These are phyloP conservation scores for Orchestes rusci DNA, from an alignment of 2,888 invertebrate species.

Conservation along the genomic window DNA sequence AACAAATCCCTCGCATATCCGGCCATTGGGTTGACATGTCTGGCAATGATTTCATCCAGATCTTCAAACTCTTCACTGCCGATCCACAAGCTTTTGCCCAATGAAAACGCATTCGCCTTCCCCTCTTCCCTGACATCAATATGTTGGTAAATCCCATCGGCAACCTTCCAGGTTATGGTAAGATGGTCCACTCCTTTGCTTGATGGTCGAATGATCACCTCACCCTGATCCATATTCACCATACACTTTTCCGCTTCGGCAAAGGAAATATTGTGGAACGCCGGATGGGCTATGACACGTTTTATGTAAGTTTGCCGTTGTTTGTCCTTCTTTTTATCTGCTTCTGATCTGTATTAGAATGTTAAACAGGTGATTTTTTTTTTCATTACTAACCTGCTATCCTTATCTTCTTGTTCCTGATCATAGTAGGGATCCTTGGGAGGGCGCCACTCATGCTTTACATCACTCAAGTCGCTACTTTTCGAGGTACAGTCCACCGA, in stretches of 20 bases:
- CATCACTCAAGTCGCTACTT: slow-evolving; percentile 85
- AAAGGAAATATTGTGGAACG: slow-evolving; percentile 94
- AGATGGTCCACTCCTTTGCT: slow-evolving; percentile 91
- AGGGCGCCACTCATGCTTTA: slow-evolving; percentile 86
- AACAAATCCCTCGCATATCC: slow-evolving; percentile 84
- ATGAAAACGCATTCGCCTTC: slow-evolving; percentile 92
- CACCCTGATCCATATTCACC: slow-evolving; percentile 91
- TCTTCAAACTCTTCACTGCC: slow-evolving; percentile 94
- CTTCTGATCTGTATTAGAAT: slow-evolving; percentile 54
- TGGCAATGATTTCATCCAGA: slow-evolving; percentile 96
- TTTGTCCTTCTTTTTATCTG: slow-evolving; percentile 75
- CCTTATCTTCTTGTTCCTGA: slow-evolving; percentile 72
- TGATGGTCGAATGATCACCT: slow-evolving; percentile 92
- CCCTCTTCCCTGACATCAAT: slow-evolving; percentile 94
- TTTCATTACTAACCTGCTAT: slow-evolving; percentile 40
- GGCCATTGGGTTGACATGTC: slow-evolving; percentile 96
- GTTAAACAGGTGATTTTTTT: background rate
- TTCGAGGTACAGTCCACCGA: slow-evolving; percentile 90
- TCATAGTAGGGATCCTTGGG: slow-evolving; percentile 88
- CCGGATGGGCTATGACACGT: slow-evolving; percentile 94
- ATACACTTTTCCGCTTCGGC: slow-evolving; percentile 88
- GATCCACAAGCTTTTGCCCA: slow-evolving; percentile 84
- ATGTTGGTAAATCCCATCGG: slow-evolving; percentile 90
- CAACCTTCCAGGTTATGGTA: slow-evolving; percentile 98
- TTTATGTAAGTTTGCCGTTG: slow-evolving; percentile 84